A percentile compares a stretch with the other conserved stretches of the same genome.
phyloP scores from a whole-genome alignment of 2,113 vertebrate species.

The Suncus etruscus region DNA sequence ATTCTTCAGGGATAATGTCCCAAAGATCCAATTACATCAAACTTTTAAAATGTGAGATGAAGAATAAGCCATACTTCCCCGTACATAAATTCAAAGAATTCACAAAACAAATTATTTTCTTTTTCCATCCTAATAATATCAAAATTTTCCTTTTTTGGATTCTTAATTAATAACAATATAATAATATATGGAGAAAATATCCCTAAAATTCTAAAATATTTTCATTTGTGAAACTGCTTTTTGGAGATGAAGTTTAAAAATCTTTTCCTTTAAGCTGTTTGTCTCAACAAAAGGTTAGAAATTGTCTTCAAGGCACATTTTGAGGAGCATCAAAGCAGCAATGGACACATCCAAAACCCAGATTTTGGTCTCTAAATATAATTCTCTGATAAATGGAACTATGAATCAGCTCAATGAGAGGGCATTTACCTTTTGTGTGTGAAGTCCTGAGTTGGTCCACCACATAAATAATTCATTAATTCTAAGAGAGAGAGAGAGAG shows the following conservation, averaged over 20 bases:
- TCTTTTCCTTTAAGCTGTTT: not conserved
- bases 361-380: not conserved
- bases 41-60: slow-evolving; percentile 49
- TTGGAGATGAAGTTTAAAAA: not conserved
- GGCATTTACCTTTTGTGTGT: no score
- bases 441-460: no score
- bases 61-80: not conserved
- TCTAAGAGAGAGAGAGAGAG: not conserved
- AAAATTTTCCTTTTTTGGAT: not conserved
- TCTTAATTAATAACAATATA: not conserved
- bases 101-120: slow-evolving; percentile 41
- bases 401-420: no score
- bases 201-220: slow-evolving; percentile 28
- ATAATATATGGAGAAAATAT: slow-evolving; percentile 3
- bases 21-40: slow-evolving; percentile 79
- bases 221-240: slow-evolving; percentile 51
- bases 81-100: slow-evolving; percentile 53
- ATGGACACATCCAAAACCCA: not conserved
- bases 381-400: not conserved
- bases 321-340: not conserved
- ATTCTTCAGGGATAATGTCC: slow-evolving; percentile 74
- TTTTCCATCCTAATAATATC: not conserved
- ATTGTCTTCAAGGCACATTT: not conserved
- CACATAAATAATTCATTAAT: not conserved
- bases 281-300: not conserved